Evolutionary conservation across 2,113 vertebrate genomes (phyloP).

Genomic region (Coreoperca whiteheadi): DNA sequence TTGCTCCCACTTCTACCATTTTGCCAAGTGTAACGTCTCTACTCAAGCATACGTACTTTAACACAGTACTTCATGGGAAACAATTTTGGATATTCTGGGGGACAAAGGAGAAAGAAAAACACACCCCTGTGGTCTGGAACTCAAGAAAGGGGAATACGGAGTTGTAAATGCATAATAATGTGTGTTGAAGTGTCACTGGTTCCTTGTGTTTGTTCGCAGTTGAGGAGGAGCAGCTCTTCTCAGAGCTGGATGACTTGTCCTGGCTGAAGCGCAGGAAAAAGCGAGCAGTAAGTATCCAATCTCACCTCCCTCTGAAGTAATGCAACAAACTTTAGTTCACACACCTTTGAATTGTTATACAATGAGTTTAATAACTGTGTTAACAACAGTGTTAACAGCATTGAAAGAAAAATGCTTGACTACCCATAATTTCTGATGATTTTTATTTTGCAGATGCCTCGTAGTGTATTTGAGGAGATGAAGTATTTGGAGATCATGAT

Average conservation of each 20-base stretch:
- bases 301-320: conserved; percentile 36
- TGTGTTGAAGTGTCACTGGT: conserved; percentile 27
- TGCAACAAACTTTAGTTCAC: conserved; percentile 5
- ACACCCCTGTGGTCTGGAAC: neutral
- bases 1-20: neutral
- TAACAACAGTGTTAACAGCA: too few species aligned
- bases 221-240: conserved; percentile 80
- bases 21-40: neutral
- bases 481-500: conserved; percentile 98
- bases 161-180: conserved; percentile 35
- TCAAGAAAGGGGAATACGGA: neutral
- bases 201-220: conserved; percentile 79
- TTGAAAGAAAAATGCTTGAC: neutral
- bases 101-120: conserved; percentile 3
- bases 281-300: conserved; percentile 88
- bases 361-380: conserved; percentile 4
- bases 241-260: conserved; percentile 88
- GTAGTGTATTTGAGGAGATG: conserved; percentile 95
- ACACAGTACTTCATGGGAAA: neutral
- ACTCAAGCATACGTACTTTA: neutral
- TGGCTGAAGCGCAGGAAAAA: conserved; percentile 93
- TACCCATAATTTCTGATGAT: neutral
- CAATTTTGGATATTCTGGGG: neutral
- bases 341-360: conserved; percentile 8
- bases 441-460: conserved; percentile 86